Conservation (phyloP, 2,888 invertebrate genomes). For the Theretra japonica region DNA sequence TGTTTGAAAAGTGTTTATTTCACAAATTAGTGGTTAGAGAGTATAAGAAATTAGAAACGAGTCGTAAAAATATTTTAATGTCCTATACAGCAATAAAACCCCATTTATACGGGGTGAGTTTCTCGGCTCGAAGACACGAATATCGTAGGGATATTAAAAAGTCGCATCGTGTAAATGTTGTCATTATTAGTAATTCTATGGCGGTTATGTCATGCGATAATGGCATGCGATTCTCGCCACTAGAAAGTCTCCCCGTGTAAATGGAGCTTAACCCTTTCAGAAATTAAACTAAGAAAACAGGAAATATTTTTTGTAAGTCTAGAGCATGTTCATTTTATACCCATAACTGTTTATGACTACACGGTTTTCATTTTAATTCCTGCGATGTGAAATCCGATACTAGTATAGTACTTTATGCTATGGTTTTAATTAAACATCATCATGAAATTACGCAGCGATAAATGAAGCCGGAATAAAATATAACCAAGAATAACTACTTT, state of each 20-base stretch:
- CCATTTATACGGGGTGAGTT: no score
- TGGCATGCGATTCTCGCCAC: no score
- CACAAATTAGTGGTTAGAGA: background rate
- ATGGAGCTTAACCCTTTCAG: slow-evolving; percentile 7
- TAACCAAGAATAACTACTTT: background rate
- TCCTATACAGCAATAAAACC: background rate
- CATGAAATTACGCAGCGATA: background rate
- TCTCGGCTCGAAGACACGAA: no score
- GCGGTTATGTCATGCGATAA: no score
- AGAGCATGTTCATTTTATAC: background rate
- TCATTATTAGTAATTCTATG: no score
- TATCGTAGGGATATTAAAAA: no score
- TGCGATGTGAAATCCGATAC: background rate
- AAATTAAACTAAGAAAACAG: background rate
- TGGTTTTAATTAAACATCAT: background rate
- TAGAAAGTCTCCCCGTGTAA: no score
- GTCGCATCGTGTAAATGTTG: no score
- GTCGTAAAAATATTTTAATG: background rate
- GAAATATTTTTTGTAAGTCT: background rate
- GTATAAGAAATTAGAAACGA: background rate
- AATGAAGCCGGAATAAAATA: background rate
- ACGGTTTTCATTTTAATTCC: background rate
- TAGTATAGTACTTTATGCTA: background rate
- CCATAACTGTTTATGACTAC: slow-evolving; percentile 1
- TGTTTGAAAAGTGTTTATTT: background rate